phyloP scores from a whole-genome alignment of 2,797 vertebrate species.

The Etheostoma nigrum region DNA sequence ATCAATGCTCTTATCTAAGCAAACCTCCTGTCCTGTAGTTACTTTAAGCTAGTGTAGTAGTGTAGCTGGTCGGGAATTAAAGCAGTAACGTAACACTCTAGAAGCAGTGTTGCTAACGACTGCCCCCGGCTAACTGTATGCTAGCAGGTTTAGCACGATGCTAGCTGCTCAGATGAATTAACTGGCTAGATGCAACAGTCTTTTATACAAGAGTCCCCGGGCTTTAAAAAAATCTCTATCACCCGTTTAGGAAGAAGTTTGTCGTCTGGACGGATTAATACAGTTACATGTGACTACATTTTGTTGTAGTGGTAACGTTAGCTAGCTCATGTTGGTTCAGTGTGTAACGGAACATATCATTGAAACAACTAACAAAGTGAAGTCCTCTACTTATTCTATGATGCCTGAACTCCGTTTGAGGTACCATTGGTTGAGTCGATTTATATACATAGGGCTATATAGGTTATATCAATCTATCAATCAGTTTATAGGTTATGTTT shows the following conservation, averaged over 20 bases:
- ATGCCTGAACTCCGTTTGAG: neutral
- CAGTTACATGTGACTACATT: neutral
- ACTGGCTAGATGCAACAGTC: neutral
- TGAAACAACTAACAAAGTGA: neutral
- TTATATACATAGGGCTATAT: too few relatives aligned
- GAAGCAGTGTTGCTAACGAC: neutral
- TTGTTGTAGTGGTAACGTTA: neutral
- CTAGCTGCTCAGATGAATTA: slow-evolving; percentile 25
- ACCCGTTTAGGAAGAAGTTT: neutral
- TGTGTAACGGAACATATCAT: too few relatives aligned
- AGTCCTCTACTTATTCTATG: neutral
- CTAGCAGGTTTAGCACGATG: slow-evolving; percentile 42
- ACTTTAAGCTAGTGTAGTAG: rapidly evolving
- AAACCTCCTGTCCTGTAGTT: rapidly evolving
- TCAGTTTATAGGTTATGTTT: too few relatives aligned
- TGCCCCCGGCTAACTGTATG: neutral
- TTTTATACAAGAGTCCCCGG: neutral
- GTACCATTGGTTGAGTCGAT: neutral
- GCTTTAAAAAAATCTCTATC: neutral
- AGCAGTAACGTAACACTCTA: too few relatives aligned
- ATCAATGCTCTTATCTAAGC: rapidly evolving
- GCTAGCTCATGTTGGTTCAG: neutral
- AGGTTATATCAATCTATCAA: too few relatives aligned
- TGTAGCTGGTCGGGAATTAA: neutral
- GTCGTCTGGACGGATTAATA: neutral